These are phyloP conservation scores for Adoxophyes honmai DNA, from an alignment of 1,140 invertebrate genomes.

Conservation along the genomic window DNA sequence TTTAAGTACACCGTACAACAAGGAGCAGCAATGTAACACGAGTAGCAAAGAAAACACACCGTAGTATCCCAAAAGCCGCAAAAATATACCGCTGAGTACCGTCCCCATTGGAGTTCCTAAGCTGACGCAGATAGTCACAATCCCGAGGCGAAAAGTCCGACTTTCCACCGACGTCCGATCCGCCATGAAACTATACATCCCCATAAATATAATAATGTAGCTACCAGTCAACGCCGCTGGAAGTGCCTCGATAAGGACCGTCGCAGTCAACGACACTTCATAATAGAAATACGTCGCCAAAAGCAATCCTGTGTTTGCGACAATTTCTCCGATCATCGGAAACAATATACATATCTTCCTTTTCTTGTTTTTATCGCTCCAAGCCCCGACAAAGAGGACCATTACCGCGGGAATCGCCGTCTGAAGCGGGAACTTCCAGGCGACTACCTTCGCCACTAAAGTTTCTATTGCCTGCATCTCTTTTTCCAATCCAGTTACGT, in stretches of 20 bases:
- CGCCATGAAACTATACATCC: slow-evolving; percentile 80
- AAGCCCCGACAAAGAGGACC: slow-evolving; percentile 81
- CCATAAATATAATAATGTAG: slow-evolving; percentile 80
- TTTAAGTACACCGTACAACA: slow-evolving; percentile 56
- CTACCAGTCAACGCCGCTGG: slow-evolving; percentile 78
- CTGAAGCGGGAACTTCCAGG: slow-evolving; percentile 72
- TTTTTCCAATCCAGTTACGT: slow-evolving; percentile 63
- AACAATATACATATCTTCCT: slow-evolving; percentile 81
- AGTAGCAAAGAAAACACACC: slow-evolving; percentile 62
- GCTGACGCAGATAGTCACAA: slow-evolving; percentile 72
- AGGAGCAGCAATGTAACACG: slow-evolving; percentile 42
- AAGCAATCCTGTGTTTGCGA: slow-evolving; percentile 64
- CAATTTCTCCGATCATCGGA: slow-evolving; percentile 79
- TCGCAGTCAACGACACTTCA: slow-evolving; percentile 75
- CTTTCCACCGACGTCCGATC: slow-evolving; percentile 78
- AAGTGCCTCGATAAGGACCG: slow-evolving; percentile 76
- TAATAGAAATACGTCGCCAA: slow-evolving; percentile 70
- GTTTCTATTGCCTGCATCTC: slow-evolving; percentile 78
- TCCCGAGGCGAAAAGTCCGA: slow-evolving; percentile 78
- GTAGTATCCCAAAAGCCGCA: slow-evolving; percentile 57
- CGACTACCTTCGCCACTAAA: slow-evolving; percentile 77
- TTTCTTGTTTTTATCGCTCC: slow-evolving; percentile 81
- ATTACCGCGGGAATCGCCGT: slow-evolving; percentile 79
- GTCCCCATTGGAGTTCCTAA: slow-evolving; percentile 70
- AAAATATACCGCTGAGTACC: slow-evolving; percentile 58